Evolutionary conservation across 2,888 invertebrate genomes (phyloP).

Genomic region (Polyommatus icarus): DNA sequence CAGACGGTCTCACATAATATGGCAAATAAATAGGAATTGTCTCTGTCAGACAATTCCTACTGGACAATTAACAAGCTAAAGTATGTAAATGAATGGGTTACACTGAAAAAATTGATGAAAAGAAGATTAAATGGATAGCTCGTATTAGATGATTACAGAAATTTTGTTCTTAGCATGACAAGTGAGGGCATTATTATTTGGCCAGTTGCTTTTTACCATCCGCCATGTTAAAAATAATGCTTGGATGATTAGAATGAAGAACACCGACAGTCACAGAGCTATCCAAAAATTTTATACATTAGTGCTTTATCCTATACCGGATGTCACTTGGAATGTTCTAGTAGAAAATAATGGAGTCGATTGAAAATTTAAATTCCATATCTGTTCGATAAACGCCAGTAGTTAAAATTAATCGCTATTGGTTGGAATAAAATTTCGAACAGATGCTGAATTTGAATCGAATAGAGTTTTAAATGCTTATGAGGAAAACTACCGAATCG

Average conservation of each 20-base stretch:
- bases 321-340: conserved; percentile 3
- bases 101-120: neutral
- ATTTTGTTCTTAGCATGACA: no score
- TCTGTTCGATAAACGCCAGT: neutral
- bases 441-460: conserved; percentile 22
- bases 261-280: neutral
- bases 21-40: neutral
- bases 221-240: neutral
- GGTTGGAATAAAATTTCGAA: neutral
- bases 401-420: neutral
- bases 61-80: neutral
- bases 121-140: neutral
- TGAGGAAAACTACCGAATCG: neutral
- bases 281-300: neutral
- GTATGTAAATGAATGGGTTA: neutral
- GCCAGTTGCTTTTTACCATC: neutral
- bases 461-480: conserved; percentile 10
- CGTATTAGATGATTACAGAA: neutral
- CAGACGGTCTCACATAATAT: neutral
- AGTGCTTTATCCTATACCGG: neutral
- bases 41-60: neutral
- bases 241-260: neutral
- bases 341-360: neutral
- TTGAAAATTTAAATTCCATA: conserved; percentile 24
- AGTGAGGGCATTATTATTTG: neutral